Percentiles rank a stretch among this genome's conserved stretches.
phyloP scores from a whole-genome alignment of 2,797 vertebrate genomes.

The Hemitrygon akajei region DNA sequence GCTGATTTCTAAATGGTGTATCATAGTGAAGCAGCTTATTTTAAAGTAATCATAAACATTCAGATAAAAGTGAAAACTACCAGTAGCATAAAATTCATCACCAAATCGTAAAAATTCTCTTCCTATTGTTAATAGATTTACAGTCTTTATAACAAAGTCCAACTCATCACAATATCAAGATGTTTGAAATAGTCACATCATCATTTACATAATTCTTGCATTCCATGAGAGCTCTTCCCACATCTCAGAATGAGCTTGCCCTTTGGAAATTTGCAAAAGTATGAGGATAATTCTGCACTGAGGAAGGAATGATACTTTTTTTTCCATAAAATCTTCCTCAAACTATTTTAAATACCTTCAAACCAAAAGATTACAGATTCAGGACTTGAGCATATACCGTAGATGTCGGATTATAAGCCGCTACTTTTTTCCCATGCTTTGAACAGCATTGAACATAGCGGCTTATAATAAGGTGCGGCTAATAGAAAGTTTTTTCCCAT shows the following conservation, averaged over 20 bases:
- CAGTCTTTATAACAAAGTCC: not conserved
- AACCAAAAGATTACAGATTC: not conserved
- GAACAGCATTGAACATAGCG: too few species aligned
- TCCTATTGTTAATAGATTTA: not conserved
- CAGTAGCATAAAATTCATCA: not conserved
- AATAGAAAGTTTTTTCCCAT: too few species aligned
- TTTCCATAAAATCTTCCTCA: not conserved
- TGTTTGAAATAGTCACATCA: too few species aligned
- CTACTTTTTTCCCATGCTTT: too few species aligned
- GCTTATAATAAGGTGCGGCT: too few species aligned
- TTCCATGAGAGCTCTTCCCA: too few species aligned
- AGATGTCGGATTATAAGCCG: too few species aligned
- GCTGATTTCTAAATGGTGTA: not conserved
- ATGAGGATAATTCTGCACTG: too few species aligned
- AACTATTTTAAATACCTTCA: not conserved
- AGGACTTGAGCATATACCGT: not conserved
- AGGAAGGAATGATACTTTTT: too few species aligned
- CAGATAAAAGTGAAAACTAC: not conserved
- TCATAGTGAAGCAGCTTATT: not conserved
- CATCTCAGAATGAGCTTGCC: too few species aligned
- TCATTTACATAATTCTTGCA: too few species aligned
- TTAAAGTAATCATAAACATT: not conserved
- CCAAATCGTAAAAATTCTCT: not conserved
- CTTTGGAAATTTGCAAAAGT: too few species aligned
- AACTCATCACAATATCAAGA: not conserved